Percentiles rank a stretch among this genome's conserved stretches.
These are phyloP conservation scores for Hyperoplus immaculatus DNA, from an alignment of 2,797 vertebrate genomes.

Conservation along the genomic window DNA sequence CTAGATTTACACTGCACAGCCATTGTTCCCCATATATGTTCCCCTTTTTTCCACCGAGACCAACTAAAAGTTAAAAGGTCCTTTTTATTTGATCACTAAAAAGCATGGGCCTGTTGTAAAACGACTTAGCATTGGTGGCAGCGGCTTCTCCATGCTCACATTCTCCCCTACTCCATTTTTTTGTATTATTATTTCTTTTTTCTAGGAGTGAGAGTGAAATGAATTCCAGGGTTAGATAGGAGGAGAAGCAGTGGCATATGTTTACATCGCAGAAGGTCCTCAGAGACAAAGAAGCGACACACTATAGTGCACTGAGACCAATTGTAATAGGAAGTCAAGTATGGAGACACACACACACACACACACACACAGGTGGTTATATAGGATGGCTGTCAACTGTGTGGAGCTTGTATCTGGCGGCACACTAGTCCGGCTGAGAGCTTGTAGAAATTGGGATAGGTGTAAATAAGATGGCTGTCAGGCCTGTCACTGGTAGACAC, in stretches of 20 bases:
- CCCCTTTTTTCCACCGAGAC: slow-evolving; percentile 65
- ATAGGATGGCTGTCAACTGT: slow-evolving; percentile 76
- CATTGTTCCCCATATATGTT: slow-evolving; percentile 75
- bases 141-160: slow-evolving; percentile 3
- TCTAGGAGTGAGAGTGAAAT: slow-evolving; percentile 15
- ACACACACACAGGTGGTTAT: slow-evolving; percentile 62
- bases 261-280: slow-evolving; percentile 31
- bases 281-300: slow-evolving; percentile 55
- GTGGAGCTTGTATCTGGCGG: slow-evolving; percentile 47
- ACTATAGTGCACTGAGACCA: slow-evolving; percentile 46
- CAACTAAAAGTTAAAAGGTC: slow-evolving; percentile 86
- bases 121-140: slow-evolving; percentile 62
- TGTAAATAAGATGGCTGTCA: slow-evolving; percentile 85
- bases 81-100: slow-evolving; percentile 86
- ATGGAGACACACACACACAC: slow-evolving; percentile 43
- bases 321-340: slow-evolving; percentile 66
- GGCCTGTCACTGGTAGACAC: slow-evolving; percentile 72
- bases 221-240: slow-evolving; percentile 39
- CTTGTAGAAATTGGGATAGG: slow-evolving; percentile 80
- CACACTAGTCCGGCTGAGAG: slow-evolving; percentile 70
- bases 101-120: slow-evolving; percentile 76
- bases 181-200: not conserved
- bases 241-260: slow-evolving; percentile 28
- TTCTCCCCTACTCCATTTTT: slow-evolving; percentile 15
- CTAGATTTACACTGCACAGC: slow-evolving; percentile 61